These are phyloP conservation scores for Corythornis vintsioides DNA, from an alignment of 2,113 vertebrate genomes.

Conservation along the genomic window DNA sequence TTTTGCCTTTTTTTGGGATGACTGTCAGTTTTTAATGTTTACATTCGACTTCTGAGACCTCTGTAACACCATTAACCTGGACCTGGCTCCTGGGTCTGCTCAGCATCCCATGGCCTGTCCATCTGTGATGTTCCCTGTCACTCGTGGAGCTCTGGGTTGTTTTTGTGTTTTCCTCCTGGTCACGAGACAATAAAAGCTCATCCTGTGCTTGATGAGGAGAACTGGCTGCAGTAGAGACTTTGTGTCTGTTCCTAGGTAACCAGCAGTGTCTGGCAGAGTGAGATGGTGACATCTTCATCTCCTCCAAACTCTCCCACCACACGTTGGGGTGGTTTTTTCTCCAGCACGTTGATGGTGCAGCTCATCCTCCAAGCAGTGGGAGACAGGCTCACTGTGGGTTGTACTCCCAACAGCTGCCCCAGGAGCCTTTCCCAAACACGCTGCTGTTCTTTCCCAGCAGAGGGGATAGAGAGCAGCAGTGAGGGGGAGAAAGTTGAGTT, in stretches of 20 bases:
- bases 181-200: conserved; percentile 67
- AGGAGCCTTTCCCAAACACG: neutral
- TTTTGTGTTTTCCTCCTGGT: conserved; percentile 20
- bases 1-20: neutral
- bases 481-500: neutral
- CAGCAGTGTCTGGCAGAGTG: neutral
- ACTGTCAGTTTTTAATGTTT: conserved; percentile 53
- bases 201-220: conserved; percentile 57
- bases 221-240: neutral
- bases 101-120: neutral
- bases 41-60: conserved; percentile 32
- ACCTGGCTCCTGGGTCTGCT: neutral
- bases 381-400: neutral
- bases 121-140: neutral
- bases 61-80: neutral
- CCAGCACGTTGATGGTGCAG: neutral
- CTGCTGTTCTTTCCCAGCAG: neutral
- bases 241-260: conserved; percentile 61
- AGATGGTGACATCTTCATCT: neutral
- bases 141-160: conserved; percentile 24
- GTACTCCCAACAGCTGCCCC: neutral
- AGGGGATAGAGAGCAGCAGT: neutral
- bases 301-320: conserved; percentile 4
- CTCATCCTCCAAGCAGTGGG: neutral
- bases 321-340: neutral